A percentile compares a stretch with the other conserved stretches of the same genome.
Evolutionary conservation across 1,140 invertebrate genomes (phyloP).

Genomic region (Centruroides sculpturatus): DNA sequence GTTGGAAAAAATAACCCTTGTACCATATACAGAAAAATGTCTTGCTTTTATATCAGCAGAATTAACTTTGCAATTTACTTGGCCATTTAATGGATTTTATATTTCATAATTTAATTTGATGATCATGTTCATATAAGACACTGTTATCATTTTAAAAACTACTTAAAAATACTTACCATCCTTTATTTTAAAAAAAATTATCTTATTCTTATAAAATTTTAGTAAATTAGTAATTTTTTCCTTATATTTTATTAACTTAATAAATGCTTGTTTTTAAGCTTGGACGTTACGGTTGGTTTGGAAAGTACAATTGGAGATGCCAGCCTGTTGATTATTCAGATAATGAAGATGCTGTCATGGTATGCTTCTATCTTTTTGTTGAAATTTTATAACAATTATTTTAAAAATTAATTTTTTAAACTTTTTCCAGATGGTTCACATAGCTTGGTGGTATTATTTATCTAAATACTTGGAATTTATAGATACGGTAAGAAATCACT

Average conservation of each 20-base stretch:
- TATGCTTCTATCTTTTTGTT: constrained; percentile 3
- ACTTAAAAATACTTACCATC: no score
- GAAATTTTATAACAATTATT: background rate
- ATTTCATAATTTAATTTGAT: no score
- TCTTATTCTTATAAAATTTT: no score
- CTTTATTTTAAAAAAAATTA: no score
- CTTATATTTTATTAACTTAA: background rate
- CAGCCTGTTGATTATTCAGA: constrained; percentile 23
- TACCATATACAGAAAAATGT: no score
- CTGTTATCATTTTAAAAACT: no score
- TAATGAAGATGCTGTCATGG: constrained; percentile 16
- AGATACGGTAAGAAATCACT: constrained; percentile 32
- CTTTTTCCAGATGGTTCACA: constrained; percentile 38
- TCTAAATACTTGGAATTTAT: constrained; percentile 37
- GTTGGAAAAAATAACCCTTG: no score
- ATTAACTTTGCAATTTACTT: no score
- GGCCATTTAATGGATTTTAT: no score
- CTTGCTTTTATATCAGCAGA: no score
- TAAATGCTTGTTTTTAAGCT: constrained; percentile 10
- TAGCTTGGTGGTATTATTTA: constrained; percentile 39
- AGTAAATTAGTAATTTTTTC: no score
- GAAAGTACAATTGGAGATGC: constrained; percentile 19
- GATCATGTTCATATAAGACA: no score
- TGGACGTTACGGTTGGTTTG: constrained; percentile 20
- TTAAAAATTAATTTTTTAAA: background rate